These are phyloP conservation scores for Aelia acuminata DNA, from an alignment of 2,888 invertebrate genomes.

Conservation along the genomic window DNA sequence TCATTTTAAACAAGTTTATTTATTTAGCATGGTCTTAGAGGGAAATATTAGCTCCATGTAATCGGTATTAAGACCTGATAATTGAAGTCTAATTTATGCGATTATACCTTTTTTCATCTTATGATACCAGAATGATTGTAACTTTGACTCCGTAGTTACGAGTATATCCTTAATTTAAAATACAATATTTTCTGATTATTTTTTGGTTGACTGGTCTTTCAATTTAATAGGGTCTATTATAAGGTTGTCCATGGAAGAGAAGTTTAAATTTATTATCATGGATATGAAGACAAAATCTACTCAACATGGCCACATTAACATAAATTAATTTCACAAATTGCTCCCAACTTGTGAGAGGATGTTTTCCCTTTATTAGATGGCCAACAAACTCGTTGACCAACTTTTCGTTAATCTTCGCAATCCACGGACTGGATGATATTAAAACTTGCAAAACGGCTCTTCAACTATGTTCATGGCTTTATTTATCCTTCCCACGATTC, in stretches of 20 bases:
- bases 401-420: not conserved
- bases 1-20: too few relatives aligned
- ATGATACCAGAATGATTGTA: too few relatives aligned
- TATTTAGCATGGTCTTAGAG: too few relatives aligned
- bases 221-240: too few relatives aligned
- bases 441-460: slow-evolving; percentile 5
- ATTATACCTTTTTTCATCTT: too few relatives aligned
- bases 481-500: not conserved
- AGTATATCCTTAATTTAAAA: too few relatives aligned
- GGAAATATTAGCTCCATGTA: too few relatives aligned
- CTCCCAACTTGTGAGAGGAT: not conserved
- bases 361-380: not conserved
- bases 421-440: not conserved
- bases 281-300: not conserved
- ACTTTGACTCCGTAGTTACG: too few relatives aligned
- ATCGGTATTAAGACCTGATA: too few relatives aligned
- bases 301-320: not conserved
- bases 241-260: not conserved
- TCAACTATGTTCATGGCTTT: not conserved
- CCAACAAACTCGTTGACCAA: not conserved
- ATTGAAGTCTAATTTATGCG: too few relatives aligned
- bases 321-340: slow-evolving; percentile 5
- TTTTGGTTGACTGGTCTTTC: too few relatives aligned
- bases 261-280: not conserved
- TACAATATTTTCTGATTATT: too few relatives aligned